A percentile compares a stretch with the other conserved stretches of the same genome.
These are phyloP conservation scores for Magallana nippona DNA, from an alignment of 2,888 invertebrate species.

Conservation along the genomic window DNA sequence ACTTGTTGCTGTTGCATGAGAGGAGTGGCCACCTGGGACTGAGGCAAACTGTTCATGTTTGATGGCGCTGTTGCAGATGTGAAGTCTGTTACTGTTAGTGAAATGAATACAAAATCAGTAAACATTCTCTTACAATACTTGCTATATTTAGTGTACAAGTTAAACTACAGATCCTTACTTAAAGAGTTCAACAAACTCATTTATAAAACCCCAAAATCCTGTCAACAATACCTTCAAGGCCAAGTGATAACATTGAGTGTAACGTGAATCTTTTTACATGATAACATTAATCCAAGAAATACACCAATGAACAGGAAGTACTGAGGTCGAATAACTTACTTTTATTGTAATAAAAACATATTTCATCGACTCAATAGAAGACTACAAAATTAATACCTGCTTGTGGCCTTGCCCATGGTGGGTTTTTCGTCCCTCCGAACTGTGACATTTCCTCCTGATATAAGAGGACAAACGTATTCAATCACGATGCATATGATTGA, in stretches of 20 bases:
- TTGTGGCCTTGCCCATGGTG: conserved; percentile 85
- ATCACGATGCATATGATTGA: no score
- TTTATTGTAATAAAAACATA: no score
- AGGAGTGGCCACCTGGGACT: conserved; percentile 44
- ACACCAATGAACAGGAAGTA: no score
- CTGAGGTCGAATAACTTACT: no score
- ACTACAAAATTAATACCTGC: conserved; percentile 36
- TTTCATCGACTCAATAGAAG: no score
- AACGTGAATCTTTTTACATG: no score
- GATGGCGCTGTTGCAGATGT: conserved; percentile 43
- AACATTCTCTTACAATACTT: background rate
- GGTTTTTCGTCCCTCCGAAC: conserved; percentile 84
- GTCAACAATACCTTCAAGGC: background rate
- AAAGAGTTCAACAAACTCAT: background rate
- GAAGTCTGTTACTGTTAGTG: conserved; percentile 44
- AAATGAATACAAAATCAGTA: background rate
- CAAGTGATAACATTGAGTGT: no score
- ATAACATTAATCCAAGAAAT: no score
- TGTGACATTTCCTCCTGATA: conserved; percentile 61
- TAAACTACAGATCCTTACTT: no score
- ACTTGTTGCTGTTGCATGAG: conserved; percentile 50
- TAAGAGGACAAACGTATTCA: background rate
- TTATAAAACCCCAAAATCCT: background rate
- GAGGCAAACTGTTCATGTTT: conserved; percentile 43
- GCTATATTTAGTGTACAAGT: background rate